Evolutionary conservation across 2,888 invertebrate species (phyloP).

Genomic region (Panopea generosa): DNA sequence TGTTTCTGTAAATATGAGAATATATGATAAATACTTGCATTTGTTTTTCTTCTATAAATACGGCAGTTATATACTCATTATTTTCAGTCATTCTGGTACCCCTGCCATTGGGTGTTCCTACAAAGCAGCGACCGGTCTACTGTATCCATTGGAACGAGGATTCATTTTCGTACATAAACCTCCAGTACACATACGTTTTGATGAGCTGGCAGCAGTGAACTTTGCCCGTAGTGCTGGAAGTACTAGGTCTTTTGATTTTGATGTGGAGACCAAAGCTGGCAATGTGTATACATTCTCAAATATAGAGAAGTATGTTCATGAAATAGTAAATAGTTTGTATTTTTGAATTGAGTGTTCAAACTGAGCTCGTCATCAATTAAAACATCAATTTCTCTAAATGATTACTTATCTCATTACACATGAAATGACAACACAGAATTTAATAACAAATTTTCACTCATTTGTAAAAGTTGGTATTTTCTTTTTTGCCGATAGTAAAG

Average conservation of each 20-base stretch:
- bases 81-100: slow-evolving; percentile 90
- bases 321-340: too few species aligned
- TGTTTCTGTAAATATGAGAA: too few species aligned
- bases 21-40: too few species aligned
- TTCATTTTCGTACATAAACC: slow-evolving; percentile 99
- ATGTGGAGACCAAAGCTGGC: slow-evolving; percentile 93
- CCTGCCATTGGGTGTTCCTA: slow-evolving; percentile 98
- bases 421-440: too few species aligned
- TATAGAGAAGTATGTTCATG: slow-evolving; percentile 92
- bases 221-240: slow-evolving; percentile 97
- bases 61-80: too few species aligned
- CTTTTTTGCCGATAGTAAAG: too few species aligned
- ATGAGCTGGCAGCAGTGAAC: slow-evolving; percentile 97
- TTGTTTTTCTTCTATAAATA: too few species aligned
- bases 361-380: too few species aligned
- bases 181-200: slow-evolving; percentile 98
- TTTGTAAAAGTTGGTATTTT: too few species aligned
- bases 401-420: too few species aligned
- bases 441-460: too few species aligned
- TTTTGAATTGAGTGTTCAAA: too few species aligned
- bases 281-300: slow-evolving; percentile 97
- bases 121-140: slow-evolving; percentile 98
- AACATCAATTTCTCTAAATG: slow-evolving; percentile 2
- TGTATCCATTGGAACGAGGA: slow-evolving; percentile 98
- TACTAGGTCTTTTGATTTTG: slow-evolving; percentile 87